phyloP scores from a whole-genome alignment of 2,888 invertebrate species.

The Drosophila engyochracea region DNA sequence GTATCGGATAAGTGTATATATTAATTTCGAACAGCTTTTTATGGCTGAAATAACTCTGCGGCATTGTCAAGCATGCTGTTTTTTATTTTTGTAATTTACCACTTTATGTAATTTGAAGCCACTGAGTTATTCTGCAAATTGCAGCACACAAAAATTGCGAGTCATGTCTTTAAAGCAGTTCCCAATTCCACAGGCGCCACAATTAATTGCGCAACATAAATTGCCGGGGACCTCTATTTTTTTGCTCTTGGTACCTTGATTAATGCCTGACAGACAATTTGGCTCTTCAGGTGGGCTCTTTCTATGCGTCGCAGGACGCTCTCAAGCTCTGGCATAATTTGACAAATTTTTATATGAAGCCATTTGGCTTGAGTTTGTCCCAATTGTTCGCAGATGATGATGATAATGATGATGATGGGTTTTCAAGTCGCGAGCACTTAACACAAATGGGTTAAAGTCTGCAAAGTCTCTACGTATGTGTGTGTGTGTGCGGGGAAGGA shows the following conservation, averaged over 20 bases:
- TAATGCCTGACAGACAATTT: conserved; percentile 66
- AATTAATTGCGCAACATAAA: conserved; percentile 68
- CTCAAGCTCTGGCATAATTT: conserved; percentile 49
- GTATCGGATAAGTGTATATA: neutral
- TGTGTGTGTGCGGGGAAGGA: neutral
- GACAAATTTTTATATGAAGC: conserved; percentile 65
- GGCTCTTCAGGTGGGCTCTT: conserved; percentile 29
- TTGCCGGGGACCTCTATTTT: conserved; percentile 21
- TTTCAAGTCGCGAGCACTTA: conserved; percentile 34
- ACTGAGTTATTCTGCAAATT: conserved; percentile 70
- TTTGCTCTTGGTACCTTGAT: conserved; percentile 55
- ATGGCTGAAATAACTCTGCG: conserved; percentile 44
- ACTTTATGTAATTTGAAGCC: conserved; percentile 50
- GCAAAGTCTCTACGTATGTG: conserved; percentile 1
- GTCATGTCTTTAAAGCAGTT: conserved; percentile 45
- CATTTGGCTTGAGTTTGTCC: conserved; percentile 31
- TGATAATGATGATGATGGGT: conserved; percentile 23
- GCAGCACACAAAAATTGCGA: conserved; percentile 26
- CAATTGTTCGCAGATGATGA: conserved; percentile 30
- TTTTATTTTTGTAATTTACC: conserved; percentile 53
- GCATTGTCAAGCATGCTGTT: conserved; percentile 37
- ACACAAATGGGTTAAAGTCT: conserved; percentile 63
- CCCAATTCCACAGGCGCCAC: conserved; percentile 38
- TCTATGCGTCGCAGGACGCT: conserved; percentile 5
- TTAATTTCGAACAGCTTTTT: conserved; percentile 21